A percentile compares a stretch with the other conserved stretches of the same genome.
Conservation (phyloP, 2,113 vertebrate genomes). For the Tamias sibiricus region DNA sequence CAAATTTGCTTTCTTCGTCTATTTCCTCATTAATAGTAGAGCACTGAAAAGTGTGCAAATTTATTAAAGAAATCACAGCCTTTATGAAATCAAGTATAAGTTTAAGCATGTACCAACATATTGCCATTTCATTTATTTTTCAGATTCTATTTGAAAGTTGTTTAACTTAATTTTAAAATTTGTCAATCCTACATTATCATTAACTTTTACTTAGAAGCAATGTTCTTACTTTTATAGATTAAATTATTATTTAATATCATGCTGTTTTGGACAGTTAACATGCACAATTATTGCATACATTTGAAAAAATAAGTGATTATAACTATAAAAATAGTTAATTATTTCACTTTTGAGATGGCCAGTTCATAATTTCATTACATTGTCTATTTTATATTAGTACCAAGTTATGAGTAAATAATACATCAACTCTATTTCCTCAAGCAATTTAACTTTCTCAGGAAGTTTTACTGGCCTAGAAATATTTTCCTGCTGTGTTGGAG, state of each 20-base stretch:
- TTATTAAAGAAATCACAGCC: not conserved
- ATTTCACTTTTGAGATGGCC: not conserved
- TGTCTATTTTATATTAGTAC: no score
- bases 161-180: not conserved
- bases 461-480: not conserved
- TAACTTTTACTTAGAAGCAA: not conserved
- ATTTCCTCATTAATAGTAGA: not conserved
- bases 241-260: not conserved
- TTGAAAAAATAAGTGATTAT: not conserved
- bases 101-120: not conserved
- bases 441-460: constrained; percentile 59
- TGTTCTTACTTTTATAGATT: not conserved
- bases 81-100: not conserved
- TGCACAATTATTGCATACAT: not conserved
- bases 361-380: not conserved
- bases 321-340: not conserved
- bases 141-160: not conserved
- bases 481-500: not conserved
- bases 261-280: not conserved
- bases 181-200: not conserved
- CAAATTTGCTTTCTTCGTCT: not conserved
- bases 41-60: not conserved
- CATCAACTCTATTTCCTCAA: not conserved
- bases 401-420: not conserved
- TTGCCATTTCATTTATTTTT: not conserved